Percentiles rank a stretch among this genome's conserved stretches.
Conservation (phyloP, 92 coral and sea anemone species). For the Zoanthus sansibaricus region DNA sequence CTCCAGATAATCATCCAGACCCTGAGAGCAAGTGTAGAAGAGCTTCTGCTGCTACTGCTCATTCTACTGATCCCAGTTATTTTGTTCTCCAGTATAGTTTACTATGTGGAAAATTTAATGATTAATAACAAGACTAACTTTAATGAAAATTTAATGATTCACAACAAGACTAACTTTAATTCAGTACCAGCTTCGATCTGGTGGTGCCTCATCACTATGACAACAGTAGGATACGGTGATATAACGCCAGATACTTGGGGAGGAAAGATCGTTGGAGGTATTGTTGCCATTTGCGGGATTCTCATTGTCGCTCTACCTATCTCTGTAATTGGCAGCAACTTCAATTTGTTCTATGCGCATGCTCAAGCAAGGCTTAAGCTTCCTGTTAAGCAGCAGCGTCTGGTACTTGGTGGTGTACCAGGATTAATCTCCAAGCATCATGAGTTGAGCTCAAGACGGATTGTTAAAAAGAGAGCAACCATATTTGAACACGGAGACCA, state of each 20-base stretch:
- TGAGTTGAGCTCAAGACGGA: slow-evolving; percentile 87
- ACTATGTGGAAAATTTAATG: slow-evolving; percentile 80
- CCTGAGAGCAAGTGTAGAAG: slow-evolving; percentile 87
- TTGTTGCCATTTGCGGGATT: slow-evolving; percentile 95
- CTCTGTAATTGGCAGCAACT: slow-evolving; percentile 95
- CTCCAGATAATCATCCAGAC: slow-evolving; percentile 96
- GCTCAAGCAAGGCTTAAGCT: slow-evolving; percentile 96
- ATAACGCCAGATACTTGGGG: slow-evolving; percentile 87
- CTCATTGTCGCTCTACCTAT: slow-evolving; percentile 93
- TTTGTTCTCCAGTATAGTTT: slow-evolving; percentile 93
- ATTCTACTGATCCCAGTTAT: slow-evolving; percentile 90
- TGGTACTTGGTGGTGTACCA: slow-evolving; percentile 91
- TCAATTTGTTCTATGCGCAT: slow-evolving; percentile 91
- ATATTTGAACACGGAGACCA: slow-evolving; percentile 44
- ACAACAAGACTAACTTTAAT: slow-evolving; percentile 59
- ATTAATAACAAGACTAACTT: slow-evolving; percentile 52
- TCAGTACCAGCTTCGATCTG: slow-evolving; percentile 93
- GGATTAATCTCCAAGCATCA: slow-evolving; percentile 84
- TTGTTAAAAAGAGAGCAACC: slow-evolving; percentile 60
- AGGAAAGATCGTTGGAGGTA: slow-evolving; percentile 93
- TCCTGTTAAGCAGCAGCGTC: slow-evolving; percentile 86
- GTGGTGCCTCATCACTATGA: slow-evolving; percentile 99
- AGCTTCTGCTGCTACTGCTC: slow-evolving; percentile 80
- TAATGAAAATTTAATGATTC: slow-evolving; percentile 64
- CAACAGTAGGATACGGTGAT: slow-evolving; percentile 98